Evolutionary conservation across 1,140 invertebrate genomes (phyloP).

Genomic region (Thaumetopoea pityocampa): DNA sequence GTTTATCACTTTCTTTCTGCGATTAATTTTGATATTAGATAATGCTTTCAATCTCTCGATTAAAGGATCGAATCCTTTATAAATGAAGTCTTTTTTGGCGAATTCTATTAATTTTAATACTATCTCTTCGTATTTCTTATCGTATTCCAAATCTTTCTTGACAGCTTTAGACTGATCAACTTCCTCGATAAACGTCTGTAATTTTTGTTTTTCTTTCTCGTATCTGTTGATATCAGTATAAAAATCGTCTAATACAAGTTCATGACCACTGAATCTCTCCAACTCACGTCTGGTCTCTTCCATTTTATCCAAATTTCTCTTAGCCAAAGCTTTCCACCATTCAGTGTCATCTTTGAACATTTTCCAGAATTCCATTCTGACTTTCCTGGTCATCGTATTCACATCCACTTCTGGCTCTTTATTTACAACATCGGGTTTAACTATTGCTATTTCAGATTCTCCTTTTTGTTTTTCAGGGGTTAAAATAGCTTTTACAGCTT

Average conservation of each 20-base stretch:
- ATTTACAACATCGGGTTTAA: constrained; percentile 28
- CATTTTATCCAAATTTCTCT: constrained; percentile 70
- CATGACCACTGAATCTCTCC: constrained; percentile 66
- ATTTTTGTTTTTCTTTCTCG: constrained; percentile 52
- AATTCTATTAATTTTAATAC: constrained; percentile 67
- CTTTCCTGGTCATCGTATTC: constrained; percentile 29
- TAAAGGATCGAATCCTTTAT: constrained; percentile 72
- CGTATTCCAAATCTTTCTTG: constrained; percentile 60
- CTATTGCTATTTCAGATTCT: constrained; percentile 27
- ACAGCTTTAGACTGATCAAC: constrained; percentile 59
- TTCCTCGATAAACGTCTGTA: constrained; percentile 64
- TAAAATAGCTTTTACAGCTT: constrained; percentile 19
- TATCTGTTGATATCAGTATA: constrained; percentile 53
- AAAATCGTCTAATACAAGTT: constrained; percentile 59
- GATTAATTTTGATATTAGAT: constrained; percentile 53
- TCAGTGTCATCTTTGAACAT: constrained; percentile 71
- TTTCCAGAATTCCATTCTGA: constrained; percentile 64
- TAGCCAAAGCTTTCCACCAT: constrained; percentile 69
- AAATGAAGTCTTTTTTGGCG: constrained; percentile 68
- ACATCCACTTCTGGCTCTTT: constrained; percentile 9
- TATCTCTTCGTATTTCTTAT: constrained; percentile 67
- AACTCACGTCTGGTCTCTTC: constrained; percentile 65
- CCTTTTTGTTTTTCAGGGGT: constrained; percentile 28
- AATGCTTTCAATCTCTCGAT: constrained; percentile 63
- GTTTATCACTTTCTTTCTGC: constrained; percentile 46